Evolutionary conservation across 2,888 invertebrate species (phyloP), one percentile per base, ranked within the genome.

Genomic region (Liodrosophila aerea): DNA sequence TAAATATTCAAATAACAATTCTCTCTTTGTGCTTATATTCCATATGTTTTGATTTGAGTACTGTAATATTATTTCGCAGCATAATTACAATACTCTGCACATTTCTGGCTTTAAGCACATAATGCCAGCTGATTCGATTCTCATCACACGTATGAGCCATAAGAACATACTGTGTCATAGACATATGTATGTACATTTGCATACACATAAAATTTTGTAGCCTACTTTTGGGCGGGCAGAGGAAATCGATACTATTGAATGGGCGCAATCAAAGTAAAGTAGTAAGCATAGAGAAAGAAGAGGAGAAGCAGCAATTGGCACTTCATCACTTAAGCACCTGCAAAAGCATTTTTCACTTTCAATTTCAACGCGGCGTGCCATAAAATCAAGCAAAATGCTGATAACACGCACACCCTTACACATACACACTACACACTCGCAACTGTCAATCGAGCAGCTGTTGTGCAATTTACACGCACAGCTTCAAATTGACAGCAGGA

Each of bases 331-430:
- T 76, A 82, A 76, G 80, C 81, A 85, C 81, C 81, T 83, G 76
- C n/a, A 70, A 78, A 73, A 58, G 75, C 83, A 85, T 85, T 85
- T 85, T 85, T 85, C 84, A 85, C 84, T 85, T 85, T 85, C 85
- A 85, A 83, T 85, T 85, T 82, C 68, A 67, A 37, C 54, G 67
- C 73, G 75, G 72, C 62, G 44, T 73, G 76, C 70, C 64, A 80
- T 80, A 80, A 80, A 80, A 77, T 77, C 80, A 77, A 70, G 78
- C 59, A 44, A 64, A 81, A 77, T 77, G 71, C 61, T 75, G 77
- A 78, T 78, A 56, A 51, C 73, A 70, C 58, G 39, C 47, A 49
- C 16, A 33, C 43, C 33, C 44, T 58, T 30, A 51, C 37, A 52
- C 41, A 39, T 30, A 44, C 31, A 60, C 39, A 54, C 22, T 4